These are phyloP conservation scores for Probaryconus sp. DNA, from an alignment of 1,140 invertebrate species.

Conservation along the genomic window DNA sequence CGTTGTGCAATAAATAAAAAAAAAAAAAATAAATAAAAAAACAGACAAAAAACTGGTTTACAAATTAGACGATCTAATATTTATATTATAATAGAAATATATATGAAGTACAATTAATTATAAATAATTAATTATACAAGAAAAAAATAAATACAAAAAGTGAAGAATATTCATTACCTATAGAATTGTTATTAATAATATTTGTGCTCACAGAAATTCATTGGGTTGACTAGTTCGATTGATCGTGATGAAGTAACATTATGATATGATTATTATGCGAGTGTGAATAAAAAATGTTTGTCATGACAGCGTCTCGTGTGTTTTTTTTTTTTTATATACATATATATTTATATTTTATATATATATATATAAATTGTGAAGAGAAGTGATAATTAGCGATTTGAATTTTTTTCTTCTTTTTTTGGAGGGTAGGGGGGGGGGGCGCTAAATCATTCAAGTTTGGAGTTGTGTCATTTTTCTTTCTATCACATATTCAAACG, in stretches of 20 bases:
- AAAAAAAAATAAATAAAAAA: neutral
- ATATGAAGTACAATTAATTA: no score
- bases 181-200: constrained; percentile 62
- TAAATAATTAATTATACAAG: no score
- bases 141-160: no score
- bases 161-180: constrained; percentile 36
- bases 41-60: constrained; percentile 19
- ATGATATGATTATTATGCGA: constrained; percentile 55
- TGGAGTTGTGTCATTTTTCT: constrained; percentile 51
- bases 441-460: constrained; percentile 48
- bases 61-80: constrained; percentile 15
- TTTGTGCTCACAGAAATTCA: constrained; percentile 74
- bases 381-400: constrained; percentile 54
- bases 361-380: constrained; percentile 74
- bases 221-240: constrained; percentile 74
- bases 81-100: constrained; percentile 33
- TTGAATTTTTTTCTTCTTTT: no score
- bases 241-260: constrained; percentile 69
- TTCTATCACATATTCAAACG: no score
- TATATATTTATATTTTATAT: no score
- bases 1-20: neutral
- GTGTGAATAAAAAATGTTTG: constrained; percentile 64
- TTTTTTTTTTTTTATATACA: no score
- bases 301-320: constrained; percentile 73
- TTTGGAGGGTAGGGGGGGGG: no score